Base-by-base conservation (phyloP, 2,797 vertebrate genomes). In the Liasis olivaceus region DNA sequence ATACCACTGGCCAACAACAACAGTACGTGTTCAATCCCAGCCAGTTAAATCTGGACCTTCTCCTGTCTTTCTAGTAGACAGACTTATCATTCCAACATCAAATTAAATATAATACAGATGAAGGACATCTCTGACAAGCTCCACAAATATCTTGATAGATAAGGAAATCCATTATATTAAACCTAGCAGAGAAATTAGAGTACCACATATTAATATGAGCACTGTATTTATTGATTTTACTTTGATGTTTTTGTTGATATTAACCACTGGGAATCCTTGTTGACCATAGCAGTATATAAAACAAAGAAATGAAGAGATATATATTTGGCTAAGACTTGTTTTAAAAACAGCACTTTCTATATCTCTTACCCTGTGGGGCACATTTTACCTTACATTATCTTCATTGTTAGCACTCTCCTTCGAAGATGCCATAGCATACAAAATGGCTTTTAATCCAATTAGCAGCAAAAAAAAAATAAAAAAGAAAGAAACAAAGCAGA, bases 311-410 rank as follows among this genome's bases (percentile, higher is more conserved):
- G 51, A 51, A 66, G 64, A 69, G 13, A 72, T 5, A 72, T 47
- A 81, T 47, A 81, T 24, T 47, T 81, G 42, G 42, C 20, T 47
- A 81, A 81, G 91, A 89, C 62, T 14, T 36, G 6, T 59, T 84
- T 69, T 90, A 51, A 1, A 72, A 89, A n/a, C 20, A 62, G 92
- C 1, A 93, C 91, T 95, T 95, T 94, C 94, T 90, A 95, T 81
- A 72, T 64, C 89, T 91, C 22, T 95, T 31, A 84, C 54, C 91
- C 64, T 90, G 94, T 89, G 93, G 92, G 85, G 60, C 90, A 94
- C 92, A 92, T 94, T 97, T 98, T 98, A 98, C 98, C 98, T 98
- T 97, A 98, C 91, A 89, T 97, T 97, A 96, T 98, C 97, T 96
- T 98, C 98, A 98, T 84, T 97, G 95, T 97, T 90, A 96, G 97